A percentile compares a stretch with the other conserved stretches of the same genome.
These are phyloP conservation scores for Orthonyx spaldingii DNA, from an alignment of 2,113 vertebrate species.

Conservation along the genomic window DNA sequence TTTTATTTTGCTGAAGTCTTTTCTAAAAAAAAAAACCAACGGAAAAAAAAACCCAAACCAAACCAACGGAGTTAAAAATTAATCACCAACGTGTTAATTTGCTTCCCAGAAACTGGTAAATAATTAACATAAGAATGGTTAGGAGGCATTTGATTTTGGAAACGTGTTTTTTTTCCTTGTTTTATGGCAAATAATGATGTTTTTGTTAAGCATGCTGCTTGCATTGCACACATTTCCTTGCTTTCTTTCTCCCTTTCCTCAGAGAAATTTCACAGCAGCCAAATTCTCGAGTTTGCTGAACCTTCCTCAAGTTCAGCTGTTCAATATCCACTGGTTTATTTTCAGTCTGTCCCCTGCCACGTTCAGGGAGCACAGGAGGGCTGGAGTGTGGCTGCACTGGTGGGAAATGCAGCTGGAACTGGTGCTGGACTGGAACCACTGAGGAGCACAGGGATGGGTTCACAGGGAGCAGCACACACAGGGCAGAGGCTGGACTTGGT, in stretches of 20 bases:
- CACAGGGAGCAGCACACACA: not conserved
- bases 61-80: slow-evolving; percentile 51
- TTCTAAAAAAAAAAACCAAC: slow-evolving; percentile 37
- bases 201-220: slow-evolving; percentile 39
- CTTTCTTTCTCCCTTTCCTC: not conserved
- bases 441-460: not conserved
- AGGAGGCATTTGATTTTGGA: slow-evolving; percentile 50
- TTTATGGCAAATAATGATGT: slow-evolving; percentile 8
- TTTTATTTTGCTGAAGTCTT: slow-evolving; percentile 77
- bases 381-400: not conserved
- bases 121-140: slow-evolving; percentile 11
- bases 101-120: not conserved
- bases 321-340: not conserved
- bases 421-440: not conserved
- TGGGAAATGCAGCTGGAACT: not conserved
- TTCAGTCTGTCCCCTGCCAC: not conserved
- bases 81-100: slow-evolving; percentile 47
- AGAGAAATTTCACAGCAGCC: not conserved
- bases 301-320: not conserved
- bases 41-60: not conserved
- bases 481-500: not conserved
- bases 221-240: slow-evolving; percentile 32
- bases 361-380: not conserved
- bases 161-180: not conserved
- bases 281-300: not conserved